Evolutionary conservation across 2,888 invertebrate genomes (phyloP).

Genomic region (Carpatolechia fugitivella): DNA sequence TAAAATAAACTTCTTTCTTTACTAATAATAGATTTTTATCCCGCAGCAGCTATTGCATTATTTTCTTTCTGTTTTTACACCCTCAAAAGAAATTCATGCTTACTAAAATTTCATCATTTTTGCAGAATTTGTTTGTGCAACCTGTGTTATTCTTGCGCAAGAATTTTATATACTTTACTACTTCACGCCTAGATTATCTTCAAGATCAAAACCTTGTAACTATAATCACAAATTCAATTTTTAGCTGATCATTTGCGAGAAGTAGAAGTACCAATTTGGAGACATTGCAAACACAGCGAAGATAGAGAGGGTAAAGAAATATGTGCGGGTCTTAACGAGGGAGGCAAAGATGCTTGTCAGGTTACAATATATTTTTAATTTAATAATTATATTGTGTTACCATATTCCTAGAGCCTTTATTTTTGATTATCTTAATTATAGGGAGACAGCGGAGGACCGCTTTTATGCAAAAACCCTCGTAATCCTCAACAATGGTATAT

Average conservation of each 20-base stretch:
- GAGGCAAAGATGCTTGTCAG: constrained; percentile 91
- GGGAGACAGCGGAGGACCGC: constrained; percentile 91
- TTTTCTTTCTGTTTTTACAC: too few relatives aligned
- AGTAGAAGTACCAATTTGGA: constrained; percentile 86
- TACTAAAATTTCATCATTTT: too few relatives aligned
- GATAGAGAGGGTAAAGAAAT: constrained; percentile 84
- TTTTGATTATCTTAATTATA: constrained; percentile 42
- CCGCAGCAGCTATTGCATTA: too few relatives aligned
- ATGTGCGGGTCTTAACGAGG: constrained; percentile 86
- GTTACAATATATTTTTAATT: constrained; percentile 40
- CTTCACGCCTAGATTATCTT: too few relatives aligned
- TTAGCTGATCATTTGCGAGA: constrained; percentile 90
- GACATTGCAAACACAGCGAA: constrained; percentile 81
- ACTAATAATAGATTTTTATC: too few relatives aligned
- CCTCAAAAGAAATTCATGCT: too few relatives aligned
- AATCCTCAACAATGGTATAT: constrained; percentile 86
- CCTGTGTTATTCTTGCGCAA: too few relatives aligned
- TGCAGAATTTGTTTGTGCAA: too few relatives aligned
- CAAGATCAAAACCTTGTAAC: too few relatives aligned
- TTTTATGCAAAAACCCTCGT: constrained; percentile 86
- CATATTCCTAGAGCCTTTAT: background rate
- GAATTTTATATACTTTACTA: too few relatives aligned
- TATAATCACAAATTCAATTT: background rate
- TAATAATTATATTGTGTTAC: background rate
- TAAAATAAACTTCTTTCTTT: too few relatives aligned